These are phyloP conservation scores for Diabrotica balteata DNA, from an alignment of 2,888 invertebrate species.

Conservation along the genomic window DNA sequence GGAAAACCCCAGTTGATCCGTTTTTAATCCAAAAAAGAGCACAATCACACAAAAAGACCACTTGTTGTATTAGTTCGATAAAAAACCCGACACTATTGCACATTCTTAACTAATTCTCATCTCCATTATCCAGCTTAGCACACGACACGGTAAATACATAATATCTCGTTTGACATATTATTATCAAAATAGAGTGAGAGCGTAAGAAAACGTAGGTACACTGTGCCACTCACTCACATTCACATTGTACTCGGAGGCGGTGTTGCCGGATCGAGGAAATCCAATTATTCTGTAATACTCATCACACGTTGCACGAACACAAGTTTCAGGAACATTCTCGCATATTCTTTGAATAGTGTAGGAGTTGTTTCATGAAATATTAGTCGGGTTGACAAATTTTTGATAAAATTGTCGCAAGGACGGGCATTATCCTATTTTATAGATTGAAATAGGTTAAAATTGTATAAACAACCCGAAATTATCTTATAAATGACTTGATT, in stretches of 20 bases:
- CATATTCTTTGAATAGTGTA: background rate
- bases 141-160: constrained; percentile 45
- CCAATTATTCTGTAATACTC: constrained; percentile 9
- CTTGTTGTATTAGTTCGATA: constrained; percentile 43
- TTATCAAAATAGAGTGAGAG: constrained; percentile 45
- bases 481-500: too few species aligned
- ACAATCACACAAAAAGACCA: constrained; percentile 40
- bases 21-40: constrained; percentile 33
- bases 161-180: constrained; percentile 46
- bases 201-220: constrained; percentile 44
- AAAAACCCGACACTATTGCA: constrained; percentile 30
- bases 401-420: too few species aligned
- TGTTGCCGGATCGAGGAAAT: constrained; percentile 2
- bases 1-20: constrained; percentile 36
- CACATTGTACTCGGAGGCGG: constrained; percentile 47
- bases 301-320: background rate
- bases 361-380: background rate
- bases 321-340: background rate
- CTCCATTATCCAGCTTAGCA: constrained; percentile 37
- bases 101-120: constrained; percentile 30
- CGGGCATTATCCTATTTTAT: too few species aligned
- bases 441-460: too few species aligned
- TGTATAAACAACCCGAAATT: too few species aligned
- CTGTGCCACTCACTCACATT: constrained; percentile 45
- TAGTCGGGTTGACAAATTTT: too few species aligned